A percentile compares a stretch with the other conserved stretches of the same genome.
Evolutionary conservation across 2,888 invertebrate genomes (phyloP).

Genomic region (Abscondita cerata): DNA sequence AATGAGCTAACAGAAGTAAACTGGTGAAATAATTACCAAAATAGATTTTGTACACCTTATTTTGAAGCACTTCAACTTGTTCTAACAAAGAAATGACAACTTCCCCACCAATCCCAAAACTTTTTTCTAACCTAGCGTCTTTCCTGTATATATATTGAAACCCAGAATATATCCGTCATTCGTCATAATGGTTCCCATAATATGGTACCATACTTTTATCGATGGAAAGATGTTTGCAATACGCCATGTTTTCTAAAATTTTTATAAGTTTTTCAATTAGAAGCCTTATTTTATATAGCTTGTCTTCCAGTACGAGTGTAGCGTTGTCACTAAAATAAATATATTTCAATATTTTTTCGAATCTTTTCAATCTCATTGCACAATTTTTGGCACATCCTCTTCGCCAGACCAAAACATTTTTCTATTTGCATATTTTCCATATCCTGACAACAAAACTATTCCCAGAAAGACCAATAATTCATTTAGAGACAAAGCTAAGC

Average conservation of each 20-base stretch:
- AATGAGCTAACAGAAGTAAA: constrained; percentile 4
- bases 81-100: constrained; percentile 33
- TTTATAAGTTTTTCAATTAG: neutral
- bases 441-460: neutral
- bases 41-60: constrained; percentile 29
- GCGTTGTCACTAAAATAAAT: neutral
- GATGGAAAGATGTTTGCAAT: neutral
- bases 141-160: constrained; percentile 41
- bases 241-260: neutral
- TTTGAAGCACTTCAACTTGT: constrained; percentile 18
- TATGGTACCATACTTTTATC: constrained; percentile 25
- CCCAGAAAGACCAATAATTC: neutral
- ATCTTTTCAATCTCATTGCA: neutral
- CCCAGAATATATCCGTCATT: constrained; percentile 10
- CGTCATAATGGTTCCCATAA: constrained; percentile 19
- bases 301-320: neutral
- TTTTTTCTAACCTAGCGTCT: constrained; percentile 17
- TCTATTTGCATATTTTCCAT: neutral
- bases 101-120: constrained; percentile 39
- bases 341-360: neutral
- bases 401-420: neutral
- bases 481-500: neutral
- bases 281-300: neutral
- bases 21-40: constrained; percentile 28
- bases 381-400: neutral